These are phyloP conservation scores for Cerastis leucographa DNA, from an alignment of 2,888 invertebrate genomes.

Conservation along the genomic window DNA sequence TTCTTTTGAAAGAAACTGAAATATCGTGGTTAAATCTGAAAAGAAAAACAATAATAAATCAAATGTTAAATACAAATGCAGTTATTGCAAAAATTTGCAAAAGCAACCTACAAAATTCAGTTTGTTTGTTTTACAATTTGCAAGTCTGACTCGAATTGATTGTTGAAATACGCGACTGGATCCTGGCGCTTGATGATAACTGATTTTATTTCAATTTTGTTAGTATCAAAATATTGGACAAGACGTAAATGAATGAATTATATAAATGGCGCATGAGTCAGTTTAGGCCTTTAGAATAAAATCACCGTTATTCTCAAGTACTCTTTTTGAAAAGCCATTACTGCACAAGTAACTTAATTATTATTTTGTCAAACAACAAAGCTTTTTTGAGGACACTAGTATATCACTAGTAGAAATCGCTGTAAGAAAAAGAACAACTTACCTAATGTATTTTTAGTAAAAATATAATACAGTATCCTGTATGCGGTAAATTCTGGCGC, in stretches of 20 bases:
- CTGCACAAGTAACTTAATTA: background rate
- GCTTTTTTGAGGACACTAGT: background rate
- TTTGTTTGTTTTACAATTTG: background rate
- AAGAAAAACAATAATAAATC: slow-evolving; percentile 52
- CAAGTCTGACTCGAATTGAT: background rate
- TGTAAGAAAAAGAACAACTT: slow-evolving; percentile 71
- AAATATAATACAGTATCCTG: slow-evolving; percentile 98
- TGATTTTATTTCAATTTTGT: background rate
- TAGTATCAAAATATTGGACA: background rate
- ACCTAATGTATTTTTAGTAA: slow-evolving; percentile 99
- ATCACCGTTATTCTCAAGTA: background rate
- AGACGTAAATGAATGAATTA: background rate
- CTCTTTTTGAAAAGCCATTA: background rate
- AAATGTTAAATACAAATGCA: background rate
- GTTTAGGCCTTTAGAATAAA: background rate
- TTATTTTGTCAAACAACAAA: background rate
- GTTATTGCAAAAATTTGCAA: background rate
- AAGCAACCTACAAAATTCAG: background rate
- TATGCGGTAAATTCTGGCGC: slow-evolving; percentile 98
- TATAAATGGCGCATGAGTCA: background rate
- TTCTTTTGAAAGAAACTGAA: slow-evolving; percentile 94
- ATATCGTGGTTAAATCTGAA: slow-evolving; percentile 97
- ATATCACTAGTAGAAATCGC: background rate
- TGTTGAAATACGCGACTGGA: background rate
- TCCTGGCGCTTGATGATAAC: background rate